Base-by-base conservation (phyloP, 2,888 invertebrate genomes). In the Caenorhabditis afra region DNA sequence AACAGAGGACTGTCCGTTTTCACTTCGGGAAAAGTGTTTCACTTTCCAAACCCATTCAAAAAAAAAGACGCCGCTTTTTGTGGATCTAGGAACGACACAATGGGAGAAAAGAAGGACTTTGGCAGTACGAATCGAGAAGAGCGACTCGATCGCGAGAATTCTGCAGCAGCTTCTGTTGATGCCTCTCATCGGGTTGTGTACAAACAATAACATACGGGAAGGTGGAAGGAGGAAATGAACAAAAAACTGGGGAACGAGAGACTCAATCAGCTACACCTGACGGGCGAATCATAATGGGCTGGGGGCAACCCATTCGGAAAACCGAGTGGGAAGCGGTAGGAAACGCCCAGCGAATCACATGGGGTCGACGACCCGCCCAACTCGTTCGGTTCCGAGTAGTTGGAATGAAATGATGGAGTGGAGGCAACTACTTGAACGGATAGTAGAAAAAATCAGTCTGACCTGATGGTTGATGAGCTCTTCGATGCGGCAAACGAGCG, bases 401-500 rank as follows among this genome's bases (percentile, higher is more conserved):
- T n/a, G 11, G 16, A n/a, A n/a, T n/a, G n/a, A n/a, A n/a, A n/a
- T n/a, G n/a, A 39, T 18, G 53, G 44, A 44, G 37, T 20, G 20
- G 12, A 57, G 23, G 18, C 22, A 45, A 20, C 49, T 22, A 58
- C 58, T 16, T 16, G 14, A n/a, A 7, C 14, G 22, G 1, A 58
- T 14, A 35, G 16, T 5, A 23, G 35, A 12, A 23, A n/a, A 29
- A 35, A 35, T 22, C 29, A n/a, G n/a, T 12, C 70, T 50, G 16
- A 84, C 84, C 80, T 81, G 75, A 61, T 73, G 61, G 39, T 81
- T 78, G 35, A 84, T 68, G 16, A 71, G 55, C 35, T 85, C 82
- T 50, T 85, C 85, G 52, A 85, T 81, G 12, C 79, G 65, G 57
- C 81, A 80, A 44, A 82, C 79, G n/a, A 85, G 78, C 14, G 77